Base-by-base conservation (phyloP, 1,140 invertebrate species). In the Procambarus virginalis region DNA sequence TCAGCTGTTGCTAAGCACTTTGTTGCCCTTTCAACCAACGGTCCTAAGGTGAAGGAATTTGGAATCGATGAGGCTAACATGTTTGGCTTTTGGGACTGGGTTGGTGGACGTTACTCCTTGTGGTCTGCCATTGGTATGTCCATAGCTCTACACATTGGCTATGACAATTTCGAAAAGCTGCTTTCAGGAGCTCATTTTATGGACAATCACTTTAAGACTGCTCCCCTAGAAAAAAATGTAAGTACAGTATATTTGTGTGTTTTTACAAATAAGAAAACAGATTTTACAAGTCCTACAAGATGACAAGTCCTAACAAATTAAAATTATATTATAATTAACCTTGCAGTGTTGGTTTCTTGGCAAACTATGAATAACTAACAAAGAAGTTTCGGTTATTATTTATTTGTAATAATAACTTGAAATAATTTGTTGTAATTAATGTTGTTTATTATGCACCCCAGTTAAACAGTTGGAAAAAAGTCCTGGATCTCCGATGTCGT, bases 41-140 rank as follows among this genome's bases (percentile, higher is more conserved):
- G 94, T 78, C 94, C 96, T 87, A 99, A 99, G 94, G 98, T 99
- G 0, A 97, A 96, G 55, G 98, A 98, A 86, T 99, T 99, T 95
- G 99, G 99, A 46, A 99, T 99, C 92, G 97, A 99, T 94, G 96
- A 97, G 92, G 96, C 97, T 87, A 99, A 99, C 93, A 99, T 99
- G 98, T 99, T 99, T 95, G 98, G 97, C 78, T 99, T 99, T 94
- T 99, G 99, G 99, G 99, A 99, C 94, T 99, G 99, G 98, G 99
- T 99, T 88, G 99, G 99, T 79, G 99, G 93, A 14, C 92, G 93
- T 17, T 95, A 95, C 92, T 96, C 96, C 6, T 92, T 96, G 8
- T 96, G 96, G 96, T 96, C 96, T 58, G 96, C 96, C 77, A 96
- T 96, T 93, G 96, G 99, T 75, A 94, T 99, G 9, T 99, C 98